Percentiles rank a stretch among this genome's conserved stretches.
Conservation (phyloP, 2,888 invertebrate genomes). For the Dicyrtomina minuta region DNA sequence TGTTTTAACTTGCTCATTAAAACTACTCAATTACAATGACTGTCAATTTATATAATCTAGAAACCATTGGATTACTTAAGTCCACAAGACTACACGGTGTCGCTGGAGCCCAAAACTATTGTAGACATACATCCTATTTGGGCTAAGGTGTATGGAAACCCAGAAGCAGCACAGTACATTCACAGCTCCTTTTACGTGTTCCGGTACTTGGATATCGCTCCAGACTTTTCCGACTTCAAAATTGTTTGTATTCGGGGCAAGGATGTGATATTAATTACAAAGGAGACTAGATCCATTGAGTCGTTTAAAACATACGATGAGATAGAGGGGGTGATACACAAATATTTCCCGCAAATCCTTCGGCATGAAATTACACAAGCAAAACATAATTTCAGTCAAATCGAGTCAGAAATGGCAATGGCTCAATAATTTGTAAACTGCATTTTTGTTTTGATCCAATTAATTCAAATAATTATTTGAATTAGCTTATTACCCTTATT, state of each 20-base stretch:
- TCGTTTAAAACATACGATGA: slow-evolving; percentile 22
- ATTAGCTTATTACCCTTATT: too few species aligned
- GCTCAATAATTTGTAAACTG: too few species aligned
- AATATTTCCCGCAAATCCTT: slow-evolving; percentile 35
- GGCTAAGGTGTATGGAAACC: slow-evolving; percentile 4
- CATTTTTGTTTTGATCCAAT: too few species aligned
- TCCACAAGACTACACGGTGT: slow-evolving; percentile 32
- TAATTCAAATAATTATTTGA: too few species aligned
- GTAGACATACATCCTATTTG: neutral
- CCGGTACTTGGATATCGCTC: slow-evolving; percentile 26
- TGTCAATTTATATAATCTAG: neutral
- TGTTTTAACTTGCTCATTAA: too few species aligned
- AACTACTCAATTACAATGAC: too few species aligned
- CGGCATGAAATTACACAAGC: slow-evolving; percentile 24
- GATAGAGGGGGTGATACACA: slow-evolving; percentile 14
- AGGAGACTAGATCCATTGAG: slow-evolving; percentile 18
- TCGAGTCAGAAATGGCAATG: too few species aligned
- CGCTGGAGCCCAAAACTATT: slow-evolving; percentile 8
- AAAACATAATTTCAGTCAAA: slow-evolving; percentile 5
- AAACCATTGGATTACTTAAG: slow-evolving; percentile 9
- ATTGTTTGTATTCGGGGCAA: slow-evolving; percentile 29
- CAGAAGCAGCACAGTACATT: neutral
- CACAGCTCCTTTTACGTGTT: slow-evolving; percentile 26
- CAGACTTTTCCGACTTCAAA: slow-evolving; percentile 23
- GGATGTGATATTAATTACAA: slow-evolving; percentile 22